A percentile compares a stretch with the other conserved stretches of the same genome.
phyloP scores from a whole-genome alignment of 2,797 vertebrate species.

The Poecilia velifera region DNA sequence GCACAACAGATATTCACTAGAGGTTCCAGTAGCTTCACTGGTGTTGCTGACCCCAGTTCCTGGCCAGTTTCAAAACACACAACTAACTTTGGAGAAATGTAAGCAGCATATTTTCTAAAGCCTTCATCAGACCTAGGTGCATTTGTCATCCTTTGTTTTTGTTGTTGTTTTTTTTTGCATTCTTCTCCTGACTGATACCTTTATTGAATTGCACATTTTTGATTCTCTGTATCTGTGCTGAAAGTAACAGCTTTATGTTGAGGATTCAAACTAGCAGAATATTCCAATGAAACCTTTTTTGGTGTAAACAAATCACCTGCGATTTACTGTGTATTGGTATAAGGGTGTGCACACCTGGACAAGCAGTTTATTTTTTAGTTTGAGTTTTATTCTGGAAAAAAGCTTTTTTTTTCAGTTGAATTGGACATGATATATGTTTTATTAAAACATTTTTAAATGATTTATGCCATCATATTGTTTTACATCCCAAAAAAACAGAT shows the following conservation, averaged over 20 bases:
- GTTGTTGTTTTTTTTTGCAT: not conserved
- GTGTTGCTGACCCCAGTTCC: not conserved
- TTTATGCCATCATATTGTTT: not conserved
- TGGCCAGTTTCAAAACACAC: not conserved
- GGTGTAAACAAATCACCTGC: not conserved
- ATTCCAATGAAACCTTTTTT: not conserved
- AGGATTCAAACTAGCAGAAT: not conserved
- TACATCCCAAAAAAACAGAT: not conserved
- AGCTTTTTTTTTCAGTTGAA: not conserved
- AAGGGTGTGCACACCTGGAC: not conserved
- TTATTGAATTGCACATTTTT: not conserved
- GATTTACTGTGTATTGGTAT: not conserved
- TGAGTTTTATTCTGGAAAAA: not conserved
- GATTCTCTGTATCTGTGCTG: not conserved
- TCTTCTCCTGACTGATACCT: not conserved
- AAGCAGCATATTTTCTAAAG: not conserved
- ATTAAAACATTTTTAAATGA: not conserved
- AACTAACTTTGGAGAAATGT: not conserved
- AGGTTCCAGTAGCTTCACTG: not conserved
- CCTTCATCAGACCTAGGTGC: not conserved
- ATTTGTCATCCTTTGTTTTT: not conserved
- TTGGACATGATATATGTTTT: not conserved
- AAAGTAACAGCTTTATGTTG: not conserved
- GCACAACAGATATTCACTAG: not conserved
- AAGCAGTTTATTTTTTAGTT: not conserved